These are phyloP conservation scores for Plebejus anna DNA, from an alignment of 2,888 invertebrate genomes.

Conservation along the genomic window DNA sequence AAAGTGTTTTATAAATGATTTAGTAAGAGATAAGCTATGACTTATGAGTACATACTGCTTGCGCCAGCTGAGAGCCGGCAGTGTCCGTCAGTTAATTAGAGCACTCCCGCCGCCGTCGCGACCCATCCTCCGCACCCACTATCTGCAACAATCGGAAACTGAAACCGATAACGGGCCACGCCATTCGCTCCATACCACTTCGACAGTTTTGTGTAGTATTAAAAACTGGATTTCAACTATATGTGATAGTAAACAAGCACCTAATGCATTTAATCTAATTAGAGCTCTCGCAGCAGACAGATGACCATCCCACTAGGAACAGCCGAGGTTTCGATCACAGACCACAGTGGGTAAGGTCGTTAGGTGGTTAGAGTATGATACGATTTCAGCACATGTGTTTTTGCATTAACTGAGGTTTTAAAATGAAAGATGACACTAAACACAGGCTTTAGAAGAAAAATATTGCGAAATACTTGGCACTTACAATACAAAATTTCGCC, in stretches of 20 bases:
- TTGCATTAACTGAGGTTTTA: constrained; percentile 43
- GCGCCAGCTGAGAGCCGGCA: constrained; percentile 76
- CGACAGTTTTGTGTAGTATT: constrained; percentile 23
- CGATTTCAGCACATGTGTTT: constrained; percentile 43
- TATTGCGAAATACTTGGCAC: constrained; percentile 80
- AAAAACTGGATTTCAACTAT: neutral
- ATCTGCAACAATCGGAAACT: constrained; percentile 76
- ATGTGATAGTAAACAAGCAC: constrained; percentile 3
- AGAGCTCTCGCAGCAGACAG: constrained; percentile 59
- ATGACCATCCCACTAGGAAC: constrained; percentile 66
- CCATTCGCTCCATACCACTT: constrained; percentile 35
- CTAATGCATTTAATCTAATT: constrained; percentile 62
- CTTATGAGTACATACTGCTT: constrained; percentile 59
- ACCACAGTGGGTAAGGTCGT: constrained; percentile 44
- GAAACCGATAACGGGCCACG: constrained; percentile 65
- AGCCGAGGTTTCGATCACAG: constrained; percentile 54
- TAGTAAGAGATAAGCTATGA: constrained; percentile 29
- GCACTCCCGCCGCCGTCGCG: constrained; percentile 60
- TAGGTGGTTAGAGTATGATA: constrained; percentile 46
- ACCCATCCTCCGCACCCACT: constrained; percentile 75
- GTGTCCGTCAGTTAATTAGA: constrained; percentile 76
- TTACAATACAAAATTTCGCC: constrained; percentile 81
- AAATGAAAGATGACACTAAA: constrained; percentile 46
- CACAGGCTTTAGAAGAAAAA: constrained; percentile 57
- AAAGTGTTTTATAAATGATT: neutral